Percentiles rank a stretch among this genome's conserved stretches.
Evolutionary conservation across 1,140 invertebrate species (phyloP).

Genomic region (Aleiodes sp.): DNA sequence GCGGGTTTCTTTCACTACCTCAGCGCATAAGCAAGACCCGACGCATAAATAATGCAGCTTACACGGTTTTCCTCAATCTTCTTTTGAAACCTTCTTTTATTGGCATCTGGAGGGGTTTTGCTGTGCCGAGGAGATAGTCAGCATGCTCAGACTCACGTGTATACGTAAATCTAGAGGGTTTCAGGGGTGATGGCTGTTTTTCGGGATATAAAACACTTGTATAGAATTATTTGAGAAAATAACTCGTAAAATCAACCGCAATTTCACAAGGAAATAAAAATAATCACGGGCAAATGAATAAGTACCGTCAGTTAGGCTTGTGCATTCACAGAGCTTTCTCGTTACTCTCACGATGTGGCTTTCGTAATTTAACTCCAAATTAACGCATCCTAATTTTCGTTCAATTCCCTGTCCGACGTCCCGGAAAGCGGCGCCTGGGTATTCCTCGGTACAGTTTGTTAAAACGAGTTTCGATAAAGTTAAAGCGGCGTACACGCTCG

Average conservation of each 20-base stretch:
- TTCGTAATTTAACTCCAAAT: conserved; percentile 52
- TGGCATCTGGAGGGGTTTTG: conserved; percentile 2
- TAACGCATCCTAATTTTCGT: conserved; percentile 53
- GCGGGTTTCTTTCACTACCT: background rate
- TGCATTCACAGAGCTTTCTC: conserved; percentile 1
- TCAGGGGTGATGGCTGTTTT: background rate
- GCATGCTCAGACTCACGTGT: background rate
- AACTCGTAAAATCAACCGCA: background rate
- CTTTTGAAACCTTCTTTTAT: too few relatives aligned
- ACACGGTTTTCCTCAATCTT: background rate
- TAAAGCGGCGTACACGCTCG: conserved; percentile 32
- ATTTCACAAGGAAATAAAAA: too few relatives aligned
- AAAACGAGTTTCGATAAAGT: conserved; percentile 60
- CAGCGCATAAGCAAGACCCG: conserved; percentile 57
- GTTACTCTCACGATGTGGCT: background rate
- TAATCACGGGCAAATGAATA: background rate
- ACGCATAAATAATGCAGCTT: conserved; percentile 23
- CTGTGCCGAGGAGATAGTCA: background rate
- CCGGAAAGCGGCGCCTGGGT: conserved; percentile 21
- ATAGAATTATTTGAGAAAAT: background rate
- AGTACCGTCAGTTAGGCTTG: background rate
- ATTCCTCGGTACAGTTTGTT: conserved; percentile 43
- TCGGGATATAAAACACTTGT: background rate
- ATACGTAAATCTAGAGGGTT: background rate
- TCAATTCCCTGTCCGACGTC: conserved; percentile 46